phyloP scores from a whole-genome alignment of 2,797 vertebrate species.

The Pelodytes ibericus region DNA sequence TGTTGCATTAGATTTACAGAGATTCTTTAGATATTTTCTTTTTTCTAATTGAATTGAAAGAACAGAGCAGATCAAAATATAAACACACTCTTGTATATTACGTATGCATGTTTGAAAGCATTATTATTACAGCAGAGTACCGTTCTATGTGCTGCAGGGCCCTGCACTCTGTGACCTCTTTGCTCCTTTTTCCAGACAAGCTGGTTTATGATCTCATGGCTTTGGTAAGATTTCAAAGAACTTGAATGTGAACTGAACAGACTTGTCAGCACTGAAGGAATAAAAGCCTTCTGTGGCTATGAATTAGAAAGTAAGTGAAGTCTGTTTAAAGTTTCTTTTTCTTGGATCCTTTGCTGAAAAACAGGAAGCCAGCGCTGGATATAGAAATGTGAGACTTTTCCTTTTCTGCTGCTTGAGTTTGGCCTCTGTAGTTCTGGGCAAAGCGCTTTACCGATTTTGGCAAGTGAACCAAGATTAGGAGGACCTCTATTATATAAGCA shows the following conservation, averaged over 20 bases:
- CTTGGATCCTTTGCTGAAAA: conserved; percentile 59
- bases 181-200: conserved; percentile 6
- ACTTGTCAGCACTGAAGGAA: not conserved
- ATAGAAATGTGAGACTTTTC: conserved; percentile 61
- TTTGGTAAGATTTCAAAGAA: conserved; percentile 14
- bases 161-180: conserved; percentile 1
- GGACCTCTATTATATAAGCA: not conserved
- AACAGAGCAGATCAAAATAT: too few relatives aligned
- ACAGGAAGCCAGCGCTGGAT: conserved; percentile 61
- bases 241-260: not conserved
- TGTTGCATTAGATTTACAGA: too few relatives aligned
- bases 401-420: conserved; percentile 57
- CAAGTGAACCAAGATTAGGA: not conserved
- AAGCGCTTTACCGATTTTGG: conserved; percentile 33
- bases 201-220: conserved; percentile 7
- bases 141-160: not conserved
- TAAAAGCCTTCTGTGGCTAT: conserved; percentile 16
- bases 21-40: too few relatives aligned
- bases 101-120: too few relatives aligned
- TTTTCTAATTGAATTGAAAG: too few relatives aligned
- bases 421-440: conserved; percentile 50
- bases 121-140: too few relatives aligned
- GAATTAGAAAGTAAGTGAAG: not conserved
- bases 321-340: conserved; percentile 32
- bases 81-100: too few relatives aligned